phyloP scores from a whole-genome alignment of 2,797 vertebrate genomes.

The Octomys mimax region DNA sequence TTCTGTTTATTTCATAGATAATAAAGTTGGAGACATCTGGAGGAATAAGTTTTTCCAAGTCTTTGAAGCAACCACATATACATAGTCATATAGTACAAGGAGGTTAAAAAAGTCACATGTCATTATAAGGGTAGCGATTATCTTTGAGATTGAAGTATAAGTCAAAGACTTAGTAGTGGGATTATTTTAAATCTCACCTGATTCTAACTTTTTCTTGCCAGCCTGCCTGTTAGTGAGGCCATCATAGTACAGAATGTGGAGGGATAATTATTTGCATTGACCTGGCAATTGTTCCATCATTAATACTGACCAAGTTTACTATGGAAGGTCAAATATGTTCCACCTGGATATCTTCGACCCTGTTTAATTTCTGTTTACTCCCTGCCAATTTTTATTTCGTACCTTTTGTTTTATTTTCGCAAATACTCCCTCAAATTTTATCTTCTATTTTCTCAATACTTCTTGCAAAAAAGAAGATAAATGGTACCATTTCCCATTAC shows the following conservation, averaged over 20 bases:
- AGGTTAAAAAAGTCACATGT: slow-evolving; percentile 5
- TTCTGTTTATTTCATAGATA: background rate
- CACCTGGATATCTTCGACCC: background rate
- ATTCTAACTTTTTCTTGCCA: background rate
- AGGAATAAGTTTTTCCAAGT: background rate
- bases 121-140: background rate
- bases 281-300: background rate
- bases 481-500: background rate
- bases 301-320: slow-evolving; percentile 42
- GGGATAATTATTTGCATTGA: slow-evolving; percentile 35
- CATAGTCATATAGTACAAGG: background rate
- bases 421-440: background rate
- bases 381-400: background rate
- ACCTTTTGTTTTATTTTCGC: too few species aligned
- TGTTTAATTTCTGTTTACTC: slow-evolving; percentile 26
- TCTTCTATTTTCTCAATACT: background rate
- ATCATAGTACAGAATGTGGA: background rate
- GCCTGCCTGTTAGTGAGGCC: background rate
- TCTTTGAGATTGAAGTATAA: background rate
- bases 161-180: background rate
- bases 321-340: background rate
- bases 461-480: background rate
- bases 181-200: background rate
- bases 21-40: background rate
- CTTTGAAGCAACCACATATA: background rate